Percentiles rank a stretch among this genome's conserved stretches.
phyloP scores from a whole-genome alignment of 2,113 vertebrate genomes.

The Edolisoma coerulescens region DNA sequence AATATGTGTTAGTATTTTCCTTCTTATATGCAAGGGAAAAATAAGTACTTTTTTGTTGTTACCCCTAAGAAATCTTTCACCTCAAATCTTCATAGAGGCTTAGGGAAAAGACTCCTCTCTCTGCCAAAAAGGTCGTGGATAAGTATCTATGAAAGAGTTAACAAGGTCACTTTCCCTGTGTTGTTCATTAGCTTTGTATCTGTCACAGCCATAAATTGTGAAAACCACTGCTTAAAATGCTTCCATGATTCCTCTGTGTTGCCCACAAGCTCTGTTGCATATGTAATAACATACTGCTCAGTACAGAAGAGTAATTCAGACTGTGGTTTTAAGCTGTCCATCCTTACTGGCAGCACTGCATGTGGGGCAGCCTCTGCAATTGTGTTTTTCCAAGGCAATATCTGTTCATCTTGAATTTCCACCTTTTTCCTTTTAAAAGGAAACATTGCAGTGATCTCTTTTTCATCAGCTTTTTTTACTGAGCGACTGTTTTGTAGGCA shows the following conservation, averaged over 20 bases:
- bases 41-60: background rate
- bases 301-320: background rate
- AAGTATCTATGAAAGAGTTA: background rate
- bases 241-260: background rate
- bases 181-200: background rate
- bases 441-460: background rate
- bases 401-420: background rate
- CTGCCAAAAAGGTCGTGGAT: background rate
- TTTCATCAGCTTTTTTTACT: background rate
- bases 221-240: slow-evolving; percentile 32
- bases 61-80: background rate
- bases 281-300: background rate
- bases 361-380: background rate
- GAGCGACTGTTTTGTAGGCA: background rate
- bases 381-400: background rate
- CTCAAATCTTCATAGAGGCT: background rate
- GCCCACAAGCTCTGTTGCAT: background rate
- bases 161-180: background rate
- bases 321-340: background rate
- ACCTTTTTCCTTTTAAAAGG: background rate
- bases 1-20: background rate
- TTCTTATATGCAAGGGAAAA: background rate
- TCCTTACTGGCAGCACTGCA: background rate
- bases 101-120: background rate
- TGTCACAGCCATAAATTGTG: background rate